These are phyloP conservation scores for Labeo calbasu DNA, from an alignment of 2,797 vertebrate genomes.

Conservation along the genomic window DNA sequence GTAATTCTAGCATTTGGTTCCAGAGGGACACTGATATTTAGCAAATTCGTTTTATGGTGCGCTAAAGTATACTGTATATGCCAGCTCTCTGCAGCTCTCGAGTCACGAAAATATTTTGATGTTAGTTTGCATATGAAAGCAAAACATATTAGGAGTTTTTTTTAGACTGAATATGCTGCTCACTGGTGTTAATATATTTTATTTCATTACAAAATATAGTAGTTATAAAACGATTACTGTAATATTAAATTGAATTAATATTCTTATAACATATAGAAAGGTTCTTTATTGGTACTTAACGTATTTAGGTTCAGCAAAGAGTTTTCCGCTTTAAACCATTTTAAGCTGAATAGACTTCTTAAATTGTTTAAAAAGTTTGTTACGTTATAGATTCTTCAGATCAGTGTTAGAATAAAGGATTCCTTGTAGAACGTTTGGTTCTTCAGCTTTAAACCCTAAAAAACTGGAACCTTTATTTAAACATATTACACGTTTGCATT, in stretches of 20 bases:
- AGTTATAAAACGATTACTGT: neutral
- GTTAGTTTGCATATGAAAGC: conserved; percentile 23
- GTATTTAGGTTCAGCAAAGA: neutral
- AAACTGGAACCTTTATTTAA: neutral
- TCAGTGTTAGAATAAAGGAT: neutral
- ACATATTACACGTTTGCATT: neutral
- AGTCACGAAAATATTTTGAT: conserved; percentile 14
- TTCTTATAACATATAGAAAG: neutral
- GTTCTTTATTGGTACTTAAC: neutral
- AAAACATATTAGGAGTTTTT: neutral
- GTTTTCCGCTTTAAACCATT: neutral
- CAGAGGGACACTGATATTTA: conserved; percentile 52
- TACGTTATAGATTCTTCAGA: neutral
- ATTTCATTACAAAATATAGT: neutral
- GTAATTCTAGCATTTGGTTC: conserved; percentile 59
- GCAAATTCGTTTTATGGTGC: conserved; percentile 47
- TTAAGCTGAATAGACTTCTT: neutral
- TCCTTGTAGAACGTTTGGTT: neutral
- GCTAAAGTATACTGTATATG: conserved; percentile 9
- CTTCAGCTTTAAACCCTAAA: neutral
- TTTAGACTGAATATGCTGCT: neutral
- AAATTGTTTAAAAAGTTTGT: neutral
- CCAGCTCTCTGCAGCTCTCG: neutral
- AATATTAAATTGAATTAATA: neutral
- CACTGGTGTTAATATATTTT: neutral